These are phyloP conservation scores for Anarhynchus alexandrinus DNA, from an alignment of 2,113 vertebrate genomes.

Conservation along the genomic window DNA sequence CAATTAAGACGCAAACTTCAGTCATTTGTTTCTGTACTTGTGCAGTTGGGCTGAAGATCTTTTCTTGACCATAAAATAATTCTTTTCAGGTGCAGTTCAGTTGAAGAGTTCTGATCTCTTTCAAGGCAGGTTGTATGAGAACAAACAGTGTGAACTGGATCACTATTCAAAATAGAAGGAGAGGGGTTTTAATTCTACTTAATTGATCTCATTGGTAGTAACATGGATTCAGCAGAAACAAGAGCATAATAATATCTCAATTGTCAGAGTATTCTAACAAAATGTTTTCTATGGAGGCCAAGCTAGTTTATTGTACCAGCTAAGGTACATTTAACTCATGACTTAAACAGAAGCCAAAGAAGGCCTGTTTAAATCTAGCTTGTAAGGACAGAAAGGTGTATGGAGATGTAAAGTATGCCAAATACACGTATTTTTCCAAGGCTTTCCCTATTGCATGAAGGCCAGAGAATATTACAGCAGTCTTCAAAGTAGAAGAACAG, in stretches of 20 bases:
- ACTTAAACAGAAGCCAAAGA: background rate
- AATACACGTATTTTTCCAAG: background rate
- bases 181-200: background rate
- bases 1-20: background rate
- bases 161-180: background rate
- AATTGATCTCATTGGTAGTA: background rate
- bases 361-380: background rate
- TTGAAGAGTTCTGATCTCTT: background rate
- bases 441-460: background rate
- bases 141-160: background rate
- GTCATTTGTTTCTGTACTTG: background rate
- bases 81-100: background rate
- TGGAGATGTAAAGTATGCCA: background rate
- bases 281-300: background rate
- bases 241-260: background rate
- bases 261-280: background rate
- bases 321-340: background rate
- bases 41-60: background rate
- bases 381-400: background rate
- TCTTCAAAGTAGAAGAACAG: background rate
- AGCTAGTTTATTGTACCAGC: background rate
- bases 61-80: background rate
- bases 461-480: background rate
- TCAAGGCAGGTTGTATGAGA: background rate
- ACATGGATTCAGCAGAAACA: background rate